A percentile compares a stretch with the other conserved stretches of the same genome.
Evolutionary conservation across 2,113 vertebrate species (phyloP).

Genomic region (Myanophis thanlyinensis): DNA sequence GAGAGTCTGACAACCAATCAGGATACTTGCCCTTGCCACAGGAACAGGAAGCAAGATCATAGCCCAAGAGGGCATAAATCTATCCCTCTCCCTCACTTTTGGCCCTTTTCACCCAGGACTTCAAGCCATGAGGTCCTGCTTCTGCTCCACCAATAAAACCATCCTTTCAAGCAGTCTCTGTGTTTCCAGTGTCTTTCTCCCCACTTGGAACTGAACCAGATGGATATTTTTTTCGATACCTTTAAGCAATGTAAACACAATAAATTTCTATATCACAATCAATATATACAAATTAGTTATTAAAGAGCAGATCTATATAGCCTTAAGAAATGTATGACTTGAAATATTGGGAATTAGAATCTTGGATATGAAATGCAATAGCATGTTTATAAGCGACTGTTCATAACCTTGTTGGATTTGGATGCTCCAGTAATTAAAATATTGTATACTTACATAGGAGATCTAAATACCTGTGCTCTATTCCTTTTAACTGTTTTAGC

Average conservation of each 20-base stretch:
- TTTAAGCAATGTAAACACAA: background rate
- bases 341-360: background rate
- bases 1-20: no score
- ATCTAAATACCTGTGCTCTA: background rate
- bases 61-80: no score
- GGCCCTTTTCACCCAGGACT: no score
- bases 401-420: background rate
- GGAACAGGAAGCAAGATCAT: no score
- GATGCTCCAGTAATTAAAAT: background rate
- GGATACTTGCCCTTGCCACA: no score
- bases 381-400: background rate
- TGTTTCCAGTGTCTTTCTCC: no score
- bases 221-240: no score
- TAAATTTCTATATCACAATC: background rate
- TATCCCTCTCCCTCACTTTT: no score
- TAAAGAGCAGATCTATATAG: background rate
- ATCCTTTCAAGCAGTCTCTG: no score
- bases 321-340: background rate
- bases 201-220: no score
- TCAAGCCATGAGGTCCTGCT: no score
- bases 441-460: background rate
- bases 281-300: background rate
- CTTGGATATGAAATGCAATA: background rate
- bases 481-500: background rate
- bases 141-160: no score